Base-by-base conservation (phyloP, 1,140 invertebrate genomes). In the Drosophila rufa region DNA sequence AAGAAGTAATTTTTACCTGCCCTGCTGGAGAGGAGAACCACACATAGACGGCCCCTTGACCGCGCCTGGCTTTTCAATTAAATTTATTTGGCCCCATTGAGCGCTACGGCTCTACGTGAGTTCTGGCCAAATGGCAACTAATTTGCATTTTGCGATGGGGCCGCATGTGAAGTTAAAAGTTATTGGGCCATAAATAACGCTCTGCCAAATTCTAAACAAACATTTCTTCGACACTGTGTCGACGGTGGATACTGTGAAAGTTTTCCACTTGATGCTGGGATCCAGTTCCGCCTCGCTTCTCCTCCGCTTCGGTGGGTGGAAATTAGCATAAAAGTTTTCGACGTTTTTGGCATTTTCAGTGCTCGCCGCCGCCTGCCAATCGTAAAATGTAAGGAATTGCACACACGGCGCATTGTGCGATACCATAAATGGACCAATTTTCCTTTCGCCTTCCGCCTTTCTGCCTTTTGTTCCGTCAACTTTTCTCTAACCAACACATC, bases 161-260 rank as follows among this genome's bases (percentile, higher is more conserved):
- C 77, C 84, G 80, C 84, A 86, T 87, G 84, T 78, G 84, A 89
- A 87, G 83, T 87, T 89, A 83, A 87, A 87, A 89, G 84, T 87
- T 87, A 87, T 87, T 87, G 84, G 84, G 68, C 84, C 84, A 87
- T 87, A 87, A 87, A 87, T 89, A 87, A 87, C 84, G 84, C 80
- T 65, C 62, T 76, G 84, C 77, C 80, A 77, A 87, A 87, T 87
- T 87, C 84, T 87, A 89, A 87, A 87, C 80, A 87, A 87, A 87
- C 84, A 87, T 89, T 89, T 89, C 51, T 51, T 56, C 77, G 82
- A 69, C 81, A 73, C 67, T 60, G 66, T 84, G 73, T 57, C 73
- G 69, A 74, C 67, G 80, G 50, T 67, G 69, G 38, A 73, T 57
- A 65, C 76, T 83, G 84, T 71, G 84, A 87, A 87, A 89, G 84